Evolutionary conservation across 1,140 invertebrate species (phyloP), one percentile per base, ranked within the genome.

Genomic region (Hypothenemus hampei): DNA sequence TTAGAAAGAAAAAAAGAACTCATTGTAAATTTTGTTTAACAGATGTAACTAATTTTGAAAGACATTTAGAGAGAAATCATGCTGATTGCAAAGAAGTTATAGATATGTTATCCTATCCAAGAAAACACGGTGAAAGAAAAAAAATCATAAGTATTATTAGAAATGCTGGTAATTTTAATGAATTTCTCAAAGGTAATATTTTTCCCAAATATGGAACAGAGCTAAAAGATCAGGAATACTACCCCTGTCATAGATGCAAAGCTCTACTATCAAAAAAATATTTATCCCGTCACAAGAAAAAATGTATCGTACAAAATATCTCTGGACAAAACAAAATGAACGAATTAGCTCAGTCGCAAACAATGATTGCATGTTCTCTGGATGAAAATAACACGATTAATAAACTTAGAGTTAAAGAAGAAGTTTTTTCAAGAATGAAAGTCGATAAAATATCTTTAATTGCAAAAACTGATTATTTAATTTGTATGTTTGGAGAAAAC

Each of bases 361-460:
- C 60, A 15, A 26, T 62, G 18, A 23, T 60, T 37, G 60, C 60
- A n/a, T 53, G 21, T 35, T 16, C 39, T 10, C 11, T 40, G 15
- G 43, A 46, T 23, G 5, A 53, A 31, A 58, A 49, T 47, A 46
- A 41, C 52, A 48, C 45, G 13, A 20, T 40, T 22, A 19, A 54
- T 15, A 54, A 43, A 36, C 36, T 63, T 16, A 19, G 47, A 24
- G 45, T 61, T n/a, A 63, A 52, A 51, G 47, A 59, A 40, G 54
- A 61, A 40, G 57, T 64, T 15, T 64, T 64, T 59, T 10, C 5
- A 21, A 57, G 10, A 26, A 62, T 64, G 60, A 47, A 39, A 60
- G 33, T 35, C 1, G 60, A 62, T 37, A 36, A 62, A 16, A 62
- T 64, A 37, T 48, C 47, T 24, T 39, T 52, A 16, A 44, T 48